Evolutionary conservation across 92 coral and sea anemone genomes (phyloP).

Genomic region (Heteractis magnifica): DNA sequence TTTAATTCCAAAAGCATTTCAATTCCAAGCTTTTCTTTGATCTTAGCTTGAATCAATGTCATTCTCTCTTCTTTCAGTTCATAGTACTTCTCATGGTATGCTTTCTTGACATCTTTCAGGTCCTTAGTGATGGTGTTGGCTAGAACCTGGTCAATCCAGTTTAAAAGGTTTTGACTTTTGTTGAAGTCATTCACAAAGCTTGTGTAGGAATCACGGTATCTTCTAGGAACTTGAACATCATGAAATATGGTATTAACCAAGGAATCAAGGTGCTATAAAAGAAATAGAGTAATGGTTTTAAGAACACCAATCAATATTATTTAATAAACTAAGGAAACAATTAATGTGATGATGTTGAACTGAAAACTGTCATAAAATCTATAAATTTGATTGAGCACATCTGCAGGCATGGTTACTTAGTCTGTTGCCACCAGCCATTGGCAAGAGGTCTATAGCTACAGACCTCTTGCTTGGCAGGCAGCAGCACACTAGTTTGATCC

Average conservation of each 20-base stretch:
- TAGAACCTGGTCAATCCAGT: slow-evolving; percentile 83
- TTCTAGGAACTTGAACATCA: slow-evolving; percentile 64
- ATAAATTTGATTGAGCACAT: no score
- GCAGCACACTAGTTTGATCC: not conserved
- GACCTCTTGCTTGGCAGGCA: no score
- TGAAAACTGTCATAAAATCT: no score
- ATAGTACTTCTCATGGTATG: slow-evolving; percentile 66
- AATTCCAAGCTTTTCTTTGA: slow-evolving; percentile 74
- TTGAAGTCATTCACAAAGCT: slow-evolving; percentile 49
- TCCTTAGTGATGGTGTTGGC: slow-evolving; percentile 74
- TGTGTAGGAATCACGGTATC: slow-evolving; percentile 58
- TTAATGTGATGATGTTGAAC: no score
- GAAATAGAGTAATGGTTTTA: not conserved
- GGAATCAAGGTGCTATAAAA: slow-evolving; percentile 42
- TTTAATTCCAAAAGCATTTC: slow-evolving; percentile 53
- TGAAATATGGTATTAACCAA: slow-evolving; percentile 75
- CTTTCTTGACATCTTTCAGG: slow-evolving; percentile 46
- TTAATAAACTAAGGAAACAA: no score
- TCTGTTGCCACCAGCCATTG: not conserved
- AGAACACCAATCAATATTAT: no score
- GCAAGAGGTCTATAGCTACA: not conserved
- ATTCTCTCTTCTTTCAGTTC: slow-evolving; percentile 84
- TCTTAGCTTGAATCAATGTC: slow-evolving; percentile 64
- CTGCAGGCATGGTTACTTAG: not conserved
- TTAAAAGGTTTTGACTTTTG: slow-evolving; percentile 59